Percentiles rank a stretch among this genome's conserved stretches.
Conservation (phyloP, 2,888 invertebrate genomes). For the Caenorhabditis macrosperma region DNA sequence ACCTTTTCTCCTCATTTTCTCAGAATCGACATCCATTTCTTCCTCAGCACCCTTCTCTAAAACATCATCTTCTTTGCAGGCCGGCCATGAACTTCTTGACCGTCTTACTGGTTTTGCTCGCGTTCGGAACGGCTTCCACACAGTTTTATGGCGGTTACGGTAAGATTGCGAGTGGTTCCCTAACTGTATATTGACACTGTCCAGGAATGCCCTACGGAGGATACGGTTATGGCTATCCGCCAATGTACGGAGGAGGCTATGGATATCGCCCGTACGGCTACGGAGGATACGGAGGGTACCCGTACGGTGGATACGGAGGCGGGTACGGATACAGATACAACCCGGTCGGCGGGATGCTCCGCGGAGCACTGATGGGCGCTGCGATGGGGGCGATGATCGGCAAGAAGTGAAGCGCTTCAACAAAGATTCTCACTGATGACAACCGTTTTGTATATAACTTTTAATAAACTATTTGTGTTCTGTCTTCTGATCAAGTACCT, state of each 20-base stretch:
- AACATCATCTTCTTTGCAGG: not conserved
- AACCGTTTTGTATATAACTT: constrained; percentile 20
- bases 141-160: constrained; percentile 36
- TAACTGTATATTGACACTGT: not conserved
- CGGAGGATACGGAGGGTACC: constrained; percentile 36
- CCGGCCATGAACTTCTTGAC: constrained; percentile 33
- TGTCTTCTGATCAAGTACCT: not conserved
- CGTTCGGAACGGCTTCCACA: constrained; percentile 35
- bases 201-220: constrained; percentile 46
- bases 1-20: constrained; percentile 8
- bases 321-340: constrained; percentile 41
- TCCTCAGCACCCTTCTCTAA: not conserved
- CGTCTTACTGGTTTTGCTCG: constrained; percentile 13
- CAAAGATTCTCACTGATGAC: not conserved
- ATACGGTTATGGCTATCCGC: constrained; percentile 4
- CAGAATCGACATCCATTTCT: constrained; percentile 6
- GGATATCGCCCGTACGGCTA: constrained; percentile 21
- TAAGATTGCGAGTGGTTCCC: not conserved
- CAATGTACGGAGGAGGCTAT: constrained; percentile 5
- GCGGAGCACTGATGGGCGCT: constrained; percentile 57
- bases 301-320: constrained; percentile 39
- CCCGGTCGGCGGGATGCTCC: constrained; percentile 51
- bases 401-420: constrained; percentile 27
- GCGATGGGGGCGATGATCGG: constrained; percentile 60
- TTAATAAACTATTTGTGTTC: not conserved